A percentile compares a stretch with the other conserved stretches of the same genome.
These are phyloP conservation scores for Microhierax caerulescens DNA, from an alignment of 2,797 vertebrate genomes.

Conservation along the genomic window DNA sequence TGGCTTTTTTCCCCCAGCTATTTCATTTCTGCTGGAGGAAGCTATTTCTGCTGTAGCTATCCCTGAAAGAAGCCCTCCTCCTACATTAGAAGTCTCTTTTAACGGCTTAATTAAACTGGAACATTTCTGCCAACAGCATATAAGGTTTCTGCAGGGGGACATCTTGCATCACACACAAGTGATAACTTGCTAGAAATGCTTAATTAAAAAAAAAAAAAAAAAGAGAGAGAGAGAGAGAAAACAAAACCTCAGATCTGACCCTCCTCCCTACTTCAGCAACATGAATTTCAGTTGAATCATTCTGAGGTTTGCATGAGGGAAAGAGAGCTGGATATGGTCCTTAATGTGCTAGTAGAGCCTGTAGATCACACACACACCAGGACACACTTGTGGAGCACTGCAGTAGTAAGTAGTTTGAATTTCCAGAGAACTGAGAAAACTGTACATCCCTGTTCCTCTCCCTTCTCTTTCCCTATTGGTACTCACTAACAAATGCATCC, in stretches of 20 bases:
- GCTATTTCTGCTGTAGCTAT: neutral
- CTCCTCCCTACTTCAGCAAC: neutral
- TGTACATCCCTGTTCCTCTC: neutral
- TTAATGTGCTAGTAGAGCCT: accelerated
- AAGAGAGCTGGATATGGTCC: neutral
- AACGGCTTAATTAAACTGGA: neutral
- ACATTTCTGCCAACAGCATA: neutral
- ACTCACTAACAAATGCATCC: neutral
- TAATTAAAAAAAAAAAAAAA: neutral
- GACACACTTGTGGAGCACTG: neutral
- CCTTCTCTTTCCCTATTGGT: neutral
- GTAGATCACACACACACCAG: neutral
- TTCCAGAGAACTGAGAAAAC: neutral
- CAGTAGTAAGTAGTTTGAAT: neutral
- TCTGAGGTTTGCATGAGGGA: neutral
- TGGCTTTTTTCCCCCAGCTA: neutral
- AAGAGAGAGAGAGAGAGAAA: neutral
- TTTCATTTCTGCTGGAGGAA: neutral
- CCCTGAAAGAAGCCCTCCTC: neutral
- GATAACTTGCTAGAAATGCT: neutral
- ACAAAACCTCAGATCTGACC: neutral
- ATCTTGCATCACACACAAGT: neutral
- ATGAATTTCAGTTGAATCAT: neutral
- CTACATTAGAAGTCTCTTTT: neutral
- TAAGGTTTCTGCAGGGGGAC: neutral